phyloP scores from a whole-genome alignment of 2,888 invertebrate genomes.

The Platycheirus albimanus region DNA sequence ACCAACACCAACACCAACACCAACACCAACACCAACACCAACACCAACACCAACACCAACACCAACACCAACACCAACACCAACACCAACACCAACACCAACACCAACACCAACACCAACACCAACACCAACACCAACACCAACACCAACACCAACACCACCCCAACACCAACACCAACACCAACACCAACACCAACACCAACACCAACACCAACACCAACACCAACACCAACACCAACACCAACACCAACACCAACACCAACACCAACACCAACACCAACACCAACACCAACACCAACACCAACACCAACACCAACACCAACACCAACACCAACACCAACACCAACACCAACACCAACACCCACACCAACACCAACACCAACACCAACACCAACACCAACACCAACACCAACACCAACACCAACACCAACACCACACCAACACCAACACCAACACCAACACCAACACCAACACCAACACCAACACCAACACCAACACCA shows the following conservation, averaged over 20 bases:
- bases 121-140: conserved; percentile 10
- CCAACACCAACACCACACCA: background rate
- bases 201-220: background rate
- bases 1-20: conserved; percentile 11
- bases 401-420: background rate
- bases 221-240: background rate
- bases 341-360: background rate
- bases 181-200: background rate
- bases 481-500: conserved; percentile 4
- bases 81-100: conserved; percentile 8
- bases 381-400: background rate
- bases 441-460: background rate
- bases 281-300: background rate
- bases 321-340: background rate
- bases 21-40: conserved; percentile 5
- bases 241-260: background rate
- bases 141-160: conserved; percentile 6
- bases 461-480: conserved; percentile 1
- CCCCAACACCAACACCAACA: background rate
- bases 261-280: background rate
- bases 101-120: conserved; percentile 10
- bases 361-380: background rate
- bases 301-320: background rate
- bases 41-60: conserved; percentile 5
- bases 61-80: conserved; percentile 3